These are phyloP conservation scores for Orbicella faveolata DNA, from an alignment of 64 coral and sea anemone species.

Conservation along the genomic window DNA sequence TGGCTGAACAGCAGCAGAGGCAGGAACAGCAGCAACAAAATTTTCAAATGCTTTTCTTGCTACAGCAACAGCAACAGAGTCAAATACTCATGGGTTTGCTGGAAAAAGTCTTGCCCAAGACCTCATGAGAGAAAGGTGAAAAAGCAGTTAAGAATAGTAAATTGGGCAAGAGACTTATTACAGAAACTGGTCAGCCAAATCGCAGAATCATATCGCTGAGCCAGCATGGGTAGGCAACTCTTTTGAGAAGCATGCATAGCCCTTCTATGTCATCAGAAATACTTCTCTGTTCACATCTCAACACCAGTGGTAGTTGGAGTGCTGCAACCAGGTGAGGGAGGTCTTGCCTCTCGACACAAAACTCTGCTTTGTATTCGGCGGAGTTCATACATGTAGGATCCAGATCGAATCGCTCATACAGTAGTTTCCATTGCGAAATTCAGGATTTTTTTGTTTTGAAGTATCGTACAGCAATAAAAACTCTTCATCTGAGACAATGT, in stretches of 20 bases:
- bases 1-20: conserved; percentile 54
- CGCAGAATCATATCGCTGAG: neutral
- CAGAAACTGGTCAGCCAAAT: conserved; percentile 17
- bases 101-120: conserved; percentile 12
- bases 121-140: conserved; percentile 6
- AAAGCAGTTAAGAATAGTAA: neutral
- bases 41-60: conserved; percentile 52
- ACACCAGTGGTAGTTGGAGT: neutral
- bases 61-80: conserved; percentile 44
- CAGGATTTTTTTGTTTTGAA: conserved; percentile 28
- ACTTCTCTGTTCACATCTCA: conserved; percentile 23
- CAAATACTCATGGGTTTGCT: conserved; percentile 19
- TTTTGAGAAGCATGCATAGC: neutral
- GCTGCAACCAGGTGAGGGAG: conserved; percentile 10
- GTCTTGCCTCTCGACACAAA: neutral
- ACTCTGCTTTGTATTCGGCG: conserved; percentile 2
- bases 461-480: conserved; percentile 32
- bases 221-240: neutral
- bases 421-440: conserved; percentile 24
- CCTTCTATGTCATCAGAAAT: conserved; percentile 17
- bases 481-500: conserved; percentile 46
- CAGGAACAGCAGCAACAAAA: conserved; percentile 57
- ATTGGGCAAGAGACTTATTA: neutral
- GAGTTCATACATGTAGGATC: neutral
- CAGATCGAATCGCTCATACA: conserved; percentile 17